Base-by-base conservation (phyloP, 1,140 invertebrate genomes). In the Apolygus lucorum region DNA sequence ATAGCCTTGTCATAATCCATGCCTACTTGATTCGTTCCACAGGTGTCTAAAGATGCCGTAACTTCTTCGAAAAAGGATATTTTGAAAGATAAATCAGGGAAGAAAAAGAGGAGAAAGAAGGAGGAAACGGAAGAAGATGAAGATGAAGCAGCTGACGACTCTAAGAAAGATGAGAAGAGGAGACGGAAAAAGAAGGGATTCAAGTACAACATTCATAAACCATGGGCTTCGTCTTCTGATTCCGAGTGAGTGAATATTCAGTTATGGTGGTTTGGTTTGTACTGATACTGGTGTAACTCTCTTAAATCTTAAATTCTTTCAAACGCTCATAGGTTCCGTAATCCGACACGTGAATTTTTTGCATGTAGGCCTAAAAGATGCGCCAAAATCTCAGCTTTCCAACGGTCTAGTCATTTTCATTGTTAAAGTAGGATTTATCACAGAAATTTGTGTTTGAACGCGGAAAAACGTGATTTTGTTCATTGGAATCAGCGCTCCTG, bases 161-260 rank as follows among this genome's bases (percentile, higher is more conserved):
- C 70, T 68, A 70, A 71, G 22, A 54, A 29, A 26, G 71, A 71
- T 21, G 69, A 69, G 42, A 70, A 52, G n/a, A 74, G 66, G 49
- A 72, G 68, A 74, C 85, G 84, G 75, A 84, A 83, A 73, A 81
- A 82, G 78, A 79, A 42, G 83, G 83, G 52, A 85, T 87, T 72
- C 84, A 86, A 72, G 82, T 84, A 73, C 77, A 82, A 25, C 82
- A 87, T 74, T 25, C 63, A 71, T 25, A 71, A 68, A 25, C 87
- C 86, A 0, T 90, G 89, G 88, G 82, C 85, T 70, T 72, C 85
- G 54, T 85, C 85, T 28, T 85, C 84, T 2, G 85, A 82, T 86
- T 87, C 85, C 34, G 34, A 49, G 77, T 77, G 71, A 24, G 26
- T 66, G n/a, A n/a, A n/a, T 49, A 25, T 62, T 17, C 68, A 63